Conservation (phyloP, 1,140 invertebrate genomes). For the Phortica variegata region DNA sequence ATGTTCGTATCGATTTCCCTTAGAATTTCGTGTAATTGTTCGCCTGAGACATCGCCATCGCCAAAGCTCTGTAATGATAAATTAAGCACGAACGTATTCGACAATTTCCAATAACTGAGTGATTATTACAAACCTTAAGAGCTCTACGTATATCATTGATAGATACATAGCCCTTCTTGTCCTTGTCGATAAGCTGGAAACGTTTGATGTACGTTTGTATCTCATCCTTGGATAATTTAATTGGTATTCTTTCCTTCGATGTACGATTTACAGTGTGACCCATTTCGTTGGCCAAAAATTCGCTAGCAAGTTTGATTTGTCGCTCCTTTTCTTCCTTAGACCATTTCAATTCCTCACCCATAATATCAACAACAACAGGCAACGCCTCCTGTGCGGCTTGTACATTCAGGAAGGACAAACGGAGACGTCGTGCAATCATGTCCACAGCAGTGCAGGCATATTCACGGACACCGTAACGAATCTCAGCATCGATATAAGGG, state of each 20-base stretch:
- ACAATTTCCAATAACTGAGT: background rate
- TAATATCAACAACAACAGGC: slow-evolving; percentile 89
- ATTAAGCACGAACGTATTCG: background rate
- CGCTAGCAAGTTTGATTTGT: slow-evolving; percentile 75
- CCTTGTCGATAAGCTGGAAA: slow-evolving; percentile 93
- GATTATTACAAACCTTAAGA: slow-evolving; percentile 94
- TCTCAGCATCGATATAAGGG: slow-evolving; percentile 98
- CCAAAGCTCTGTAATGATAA: slow-evolving; percentile 73
- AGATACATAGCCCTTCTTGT: slow-evolving; percentile 96
- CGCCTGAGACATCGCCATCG: slow-evolving; percentile 83
- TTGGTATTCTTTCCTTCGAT: slow-evolving; percentile 83
- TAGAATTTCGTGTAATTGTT: slow-evolving; percentile 96
- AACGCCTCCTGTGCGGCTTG: slow-evolving; percentile 95
- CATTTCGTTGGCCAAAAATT: slow-evolving; percentile 94
- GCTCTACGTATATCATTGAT: slow-evolving; percentile 94
- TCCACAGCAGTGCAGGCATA: slow-evolving; percentile 96
- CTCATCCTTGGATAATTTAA: slow-evolving; percentile 93
- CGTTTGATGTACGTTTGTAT: slow-evolving; percentile 91
- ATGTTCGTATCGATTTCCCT: slow-evolving; percentile 98
- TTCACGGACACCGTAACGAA: slow-evolving; percentile 89
- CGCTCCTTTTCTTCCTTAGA: slow-evolving; percentile 73
- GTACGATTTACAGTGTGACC: slow-evolving; percentile 90
- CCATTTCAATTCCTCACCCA: slow-evolving; percentile 97
- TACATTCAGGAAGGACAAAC: slow-evolving; percentile 95
- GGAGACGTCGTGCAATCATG: slow-evolving; percentile 89